These are phyloP conservation scores for Oligia fasciuncula DNA, from an alignment of 2,888 invertebrate species.

Conservation along the genomic window DNA sequence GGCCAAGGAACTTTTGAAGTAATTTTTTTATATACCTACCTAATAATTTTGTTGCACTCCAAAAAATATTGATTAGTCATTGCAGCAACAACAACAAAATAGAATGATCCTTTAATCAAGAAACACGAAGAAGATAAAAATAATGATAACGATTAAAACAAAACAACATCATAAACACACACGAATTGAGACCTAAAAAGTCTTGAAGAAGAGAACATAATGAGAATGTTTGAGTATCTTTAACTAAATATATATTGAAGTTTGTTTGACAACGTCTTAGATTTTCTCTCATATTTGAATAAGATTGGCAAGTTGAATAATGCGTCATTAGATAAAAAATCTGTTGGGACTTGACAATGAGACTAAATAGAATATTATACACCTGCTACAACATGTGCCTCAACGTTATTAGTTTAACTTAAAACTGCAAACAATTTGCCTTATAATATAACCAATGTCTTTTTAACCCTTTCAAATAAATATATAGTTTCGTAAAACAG, in stretches of 20 bases:
- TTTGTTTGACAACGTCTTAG: constrained; percentile 45
- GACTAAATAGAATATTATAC: constrained; percentile 15
- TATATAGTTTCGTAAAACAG: background rate
- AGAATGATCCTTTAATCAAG: constrained; percentile 9
- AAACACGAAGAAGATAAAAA: constrained; percentile 39
- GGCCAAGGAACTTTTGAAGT: background rate
- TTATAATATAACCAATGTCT: background rate
- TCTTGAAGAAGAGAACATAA: background rate
- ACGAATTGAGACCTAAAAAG: background rate
- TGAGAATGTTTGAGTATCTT: constrained; percentile 1
- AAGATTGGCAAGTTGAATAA: constrained; percentile 40
- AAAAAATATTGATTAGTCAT: background rate
- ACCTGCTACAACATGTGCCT: background rate
- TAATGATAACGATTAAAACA: constrained; percentile 36
- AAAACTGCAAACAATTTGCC: background rate
- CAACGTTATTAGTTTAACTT: background rate
- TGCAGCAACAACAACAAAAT: constrained; percentile 10
- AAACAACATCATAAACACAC: constrained; percentile 18
- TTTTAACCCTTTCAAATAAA: background rate
- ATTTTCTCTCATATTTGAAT: constrained; percentile 44
- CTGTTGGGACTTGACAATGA: constrained; percentile 24
- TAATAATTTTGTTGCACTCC: background rate
- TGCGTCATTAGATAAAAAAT: constrained; percentile 57
- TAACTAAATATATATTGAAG: constrained; percentile 33
- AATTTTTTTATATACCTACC: background rate